phyloP scores from a whole-genome alignment of 2,113 vertebrate genomes.

The Nicator chloris region DNA sequence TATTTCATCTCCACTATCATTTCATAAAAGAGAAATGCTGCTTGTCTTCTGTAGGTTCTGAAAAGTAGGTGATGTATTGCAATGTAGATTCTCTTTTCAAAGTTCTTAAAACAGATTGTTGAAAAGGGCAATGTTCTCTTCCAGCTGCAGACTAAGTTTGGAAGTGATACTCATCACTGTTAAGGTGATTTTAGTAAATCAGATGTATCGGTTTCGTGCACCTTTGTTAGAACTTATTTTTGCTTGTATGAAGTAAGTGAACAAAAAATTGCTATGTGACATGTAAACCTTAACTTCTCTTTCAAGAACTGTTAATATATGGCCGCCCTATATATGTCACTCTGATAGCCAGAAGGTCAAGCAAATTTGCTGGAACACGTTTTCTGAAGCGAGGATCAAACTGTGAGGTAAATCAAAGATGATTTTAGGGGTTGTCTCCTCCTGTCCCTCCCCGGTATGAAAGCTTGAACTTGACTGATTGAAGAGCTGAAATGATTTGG shows the following conservation, averaged over 20 bases:
- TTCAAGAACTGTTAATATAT: conserved; percentile 91
- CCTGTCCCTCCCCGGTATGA: background rate
- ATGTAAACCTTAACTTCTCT: conserved; percentile 72
- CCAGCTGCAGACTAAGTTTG: background rate
- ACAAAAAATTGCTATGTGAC: background rate
- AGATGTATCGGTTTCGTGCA: background rate
- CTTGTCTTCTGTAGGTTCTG: background rate
- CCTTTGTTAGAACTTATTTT: background rate
- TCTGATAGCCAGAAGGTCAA: conserved; percentile 94
- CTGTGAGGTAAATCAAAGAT: conserved; percentile 82
- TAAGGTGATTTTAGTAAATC: background rate
- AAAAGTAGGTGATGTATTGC: background rate
- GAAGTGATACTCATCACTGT: background rate
- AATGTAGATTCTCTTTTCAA: background rate
- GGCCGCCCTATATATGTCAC: conserved; percentile 94
- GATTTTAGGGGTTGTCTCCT: background rate
- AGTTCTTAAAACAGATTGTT: background rate
- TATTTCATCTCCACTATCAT: background rate
- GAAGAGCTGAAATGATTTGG: background rate
- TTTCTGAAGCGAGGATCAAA: conserved; percentile 97
- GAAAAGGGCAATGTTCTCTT: background rate
- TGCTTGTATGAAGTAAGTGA: background rate
- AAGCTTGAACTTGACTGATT: background rate
- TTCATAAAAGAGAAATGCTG: background rate
- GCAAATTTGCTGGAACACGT: conserved; percentile 94